Conservation (phyloP, 1,140 invertebrate genomes). For the Leptinotarsa lineolata region DNA sequence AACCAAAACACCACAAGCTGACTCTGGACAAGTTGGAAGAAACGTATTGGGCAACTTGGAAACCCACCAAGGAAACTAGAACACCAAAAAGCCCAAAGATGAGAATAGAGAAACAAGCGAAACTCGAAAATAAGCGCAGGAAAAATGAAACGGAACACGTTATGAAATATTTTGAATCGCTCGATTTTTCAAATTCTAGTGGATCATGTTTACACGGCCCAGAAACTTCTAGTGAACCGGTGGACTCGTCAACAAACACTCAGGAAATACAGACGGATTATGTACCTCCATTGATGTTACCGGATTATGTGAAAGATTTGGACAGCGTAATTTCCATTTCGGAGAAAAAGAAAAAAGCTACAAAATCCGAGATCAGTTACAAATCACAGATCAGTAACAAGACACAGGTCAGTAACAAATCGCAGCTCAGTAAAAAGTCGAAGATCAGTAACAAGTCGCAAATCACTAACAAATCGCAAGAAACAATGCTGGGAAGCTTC, state of each 20-base stretch:
- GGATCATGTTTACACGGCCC: not conserved
- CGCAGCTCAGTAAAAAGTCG: no score
- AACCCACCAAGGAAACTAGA: conserved; percentile 42
- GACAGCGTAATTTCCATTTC: no score
- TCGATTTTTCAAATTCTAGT: not conserved
- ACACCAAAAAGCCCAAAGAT: conserved; percentile 4
- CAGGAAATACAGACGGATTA: conserved; percentile 42
- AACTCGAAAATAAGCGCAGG: conserved; percentile 8
- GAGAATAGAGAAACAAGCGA: not conserved
- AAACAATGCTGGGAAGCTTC: not conserved
- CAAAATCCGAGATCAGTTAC: not conserved
- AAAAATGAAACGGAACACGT: conserved; percentile 6
- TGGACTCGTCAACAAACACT: not conserved
- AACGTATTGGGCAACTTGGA: conserved; percentile 53
- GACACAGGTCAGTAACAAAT: no score
- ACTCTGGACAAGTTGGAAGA: conserved; percentile 49
- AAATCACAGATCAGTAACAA: not conserved
- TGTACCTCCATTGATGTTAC: not conserved
- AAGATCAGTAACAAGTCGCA: not conserved
- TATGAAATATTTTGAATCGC: conserved; percentile 3
- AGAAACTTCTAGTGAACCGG: not conserved
- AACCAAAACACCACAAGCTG: conserved; percentile 24
- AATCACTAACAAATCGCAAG: not conserved
- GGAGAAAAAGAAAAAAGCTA: conserved; percentile 7
- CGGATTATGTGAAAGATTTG: not conserved